Evolutionary conservation across 1,140 invertebrate genomes (phyloP), one percentile per base, ranked within the genome.

Genomic region (Drosophila quadrilineata): DNA sequence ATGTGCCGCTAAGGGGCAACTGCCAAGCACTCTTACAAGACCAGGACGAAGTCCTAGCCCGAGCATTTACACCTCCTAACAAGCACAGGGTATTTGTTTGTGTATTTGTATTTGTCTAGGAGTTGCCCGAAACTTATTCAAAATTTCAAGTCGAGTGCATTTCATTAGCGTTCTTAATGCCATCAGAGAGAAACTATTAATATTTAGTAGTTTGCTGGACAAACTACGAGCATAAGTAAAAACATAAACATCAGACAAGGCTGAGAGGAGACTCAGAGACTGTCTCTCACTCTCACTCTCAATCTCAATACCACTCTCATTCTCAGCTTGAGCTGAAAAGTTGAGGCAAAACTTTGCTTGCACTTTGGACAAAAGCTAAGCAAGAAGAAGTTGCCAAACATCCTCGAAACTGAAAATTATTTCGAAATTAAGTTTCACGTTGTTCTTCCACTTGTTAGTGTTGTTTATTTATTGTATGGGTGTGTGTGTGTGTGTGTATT

Each of bases 141-240:
- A 35, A 57, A 48, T 8, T 66, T 52, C 22, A 10, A 21, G 31
- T 28, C 43, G 46, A 76, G 57, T 69, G 76, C 76, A 80, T 80
- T 80, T 80, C 77, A 80, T 84, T 80, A 80, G 56, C 77, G 77
- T 43, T 76, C 75, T 84, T 80, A 84, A 82, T 77, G 72, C 60
- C 73, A 76, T 84, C 50, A 76, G n/a, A n/a, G n/a, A n/a, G n/a
- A n/a, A 84, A 72, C 72, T 80, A 76, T 80, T 80, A 80, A 80
- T 84, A 84, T 80, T 70, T 79, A 72, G 63, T 69, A 49, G n/a
- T n/a, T n/a, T 63, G 50, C 21, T 38, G 24, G 28, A n/a, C n/a
- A 54, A 56, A 48, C 43, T 56, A 84, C 84, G 72, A 82, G 67
- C 75, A 80, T n/a, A n/a, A n/a, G n/a, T n/a, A n/a, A n/a, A 80